Evolutionary conservation across 2,113 vertebrate species (phyloP), one percentile per base, ranked within the genome.

Genomic region (Vidua chalybeata): DNA sequence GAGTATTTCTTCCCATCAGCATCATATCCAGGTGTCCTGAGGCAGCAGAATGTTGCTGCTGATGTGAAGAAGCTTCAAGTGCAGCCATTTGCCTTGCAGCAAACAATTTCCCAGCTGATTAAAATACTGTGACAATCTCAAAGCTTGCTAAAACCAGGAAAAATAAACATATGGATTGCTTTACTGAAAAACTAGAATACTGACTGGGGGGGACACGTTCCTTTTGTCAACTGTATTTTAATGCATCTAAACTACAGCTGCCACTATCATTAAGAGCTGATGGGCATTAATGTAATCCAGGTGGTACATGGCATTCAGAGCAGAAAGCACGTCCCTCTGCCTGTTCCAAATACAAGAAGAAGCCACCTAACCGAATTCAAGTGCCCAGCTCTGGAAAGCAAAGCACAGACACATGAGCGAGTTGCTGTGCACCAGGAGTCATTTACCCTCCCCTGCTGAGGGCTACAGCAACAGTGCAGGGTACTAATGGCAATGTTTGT

Each of bases 71-170:
- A 69, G 43, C 56, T 72, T 87, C 84, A 81, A 15, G 24, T 64
- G 48, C 48, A 64, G 21, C 58, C 23, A 45, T 37, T 88, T 95
- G 59, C 90, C 79, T 67, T 27, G 30, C 75, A 86, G 56, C 7
- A 4, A 81, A 92, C 49, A 49, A 58, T 19, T 87, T 89, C 62
- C 49, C 58, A 93, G 87, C 16, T 87, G 72, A 94, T 85, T 68
- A 71, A 94, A 93, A 85, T 41, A 77, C 74, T 76, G 33, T 35
- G 62, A 76, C 71, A 75, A 82, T 73, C 73, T 90, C 84, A 69
- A 92, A 93, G 79, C 55, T 88, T 88, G 81, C 75, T 80, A 87
- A 87, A 96, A 51, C 24, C 78, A 87, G 51, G 21, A 58, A 24
- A 73, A 79, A 28, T 59, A 91, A 94, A 83, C 84, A 87, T 66